A percentile compares a stretch with the other conserved stretches of the same genome.
These are phyloP conservation scores for Carabus problematicus DNA, from an alignment of 2,888 invertebrate genomes.

Conservation along the genomic window DNA sequence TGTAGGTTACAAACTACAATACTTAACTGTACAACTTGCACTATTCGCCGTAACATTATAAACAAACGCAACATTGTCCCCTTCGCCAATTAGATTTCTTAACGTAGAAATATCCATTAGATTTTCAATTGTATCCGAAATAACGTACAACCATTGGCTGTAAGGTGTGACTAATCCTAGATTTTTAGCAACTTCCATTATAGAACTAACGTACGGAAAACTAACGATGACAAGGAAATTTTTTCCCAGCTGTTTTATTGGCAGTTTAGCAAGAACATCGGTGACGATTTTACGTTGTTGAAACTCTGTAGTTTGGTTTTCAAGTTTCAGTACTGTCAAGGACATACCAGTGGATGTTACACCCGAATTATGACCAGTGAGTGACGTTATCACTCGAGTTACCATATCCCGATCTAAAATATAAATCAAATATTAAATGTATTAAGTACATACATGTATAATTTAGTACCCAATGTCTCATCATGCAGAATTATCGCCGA, in stretches of 20 bases:
- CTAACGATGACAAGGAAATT: constrained; percentile 71
- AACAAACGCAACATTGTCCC: constrained; percentile 81
- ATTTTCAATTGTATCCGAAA: constrained; percentile 66
- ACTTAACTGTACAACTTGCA: constrained; percentile 64
- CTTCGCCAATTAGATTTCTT: constrained; percentile 70
- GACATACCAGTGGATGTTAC: constrained; percentile 47
- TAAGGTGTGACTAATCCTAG: constrained; percentile 72
- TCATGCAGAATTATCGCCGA: constrained; percentile 77
- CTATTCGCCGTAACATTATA: constrained; percentile 69
- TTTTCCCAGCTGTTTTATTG: constrained; percentile 53
- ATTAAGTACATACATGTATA: not conserved
- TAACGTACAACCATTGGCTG: constrained; percentile 84
- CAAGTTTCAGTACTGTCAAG: constrained; percentile 54
- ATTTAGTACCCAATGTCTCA: constrained; percentile 70
- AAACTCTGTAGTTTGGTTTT: constrained; percentile 47
- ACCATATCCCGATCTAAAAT: constrained; percentile 68
- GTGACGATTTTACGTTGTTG: constrained; percentile 51
- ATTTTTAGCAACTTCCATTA: constrained; percentile 73
- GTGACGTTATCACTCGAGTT: constrained; percentile 68
- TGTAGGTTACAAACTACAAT: constrained; percentile 2
- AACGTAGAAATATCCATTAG: constrained; percentile 65
- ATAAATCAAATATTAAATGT: not conserved
- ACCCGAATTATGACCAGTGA: constrained; percentile 56
- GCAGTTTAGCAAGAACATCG: constrained; percentile 53
- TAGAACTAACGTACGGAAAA: constrained; percentile 66